phyloP scores from a whole-genome alignment of 2,113 vertebrate species.

The Sceloporus undulatus region DNA sequence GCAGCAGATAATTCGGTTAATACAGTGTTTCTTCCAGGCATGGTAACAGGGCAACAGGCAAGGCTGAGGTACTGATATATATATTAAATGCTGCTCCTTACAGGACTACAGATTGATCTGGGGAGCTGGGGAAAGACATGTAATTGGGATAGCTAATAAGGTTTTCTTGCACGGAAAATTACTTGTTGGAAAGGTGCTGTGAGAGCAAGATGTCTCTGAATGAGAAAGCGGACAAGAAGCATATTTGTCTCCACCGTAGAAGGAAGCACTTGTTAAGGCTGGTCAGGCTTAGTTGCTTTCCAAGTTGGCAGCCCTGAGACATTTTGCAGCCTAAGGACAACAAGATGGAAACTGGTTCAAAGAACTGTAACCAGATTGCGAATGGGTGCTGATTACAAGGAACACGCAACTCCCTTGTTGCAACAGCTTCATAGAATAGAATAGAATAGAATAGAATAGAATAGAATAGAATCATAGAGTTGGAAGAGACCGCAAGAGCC shows the following conservation, averaged over 20 bases:
- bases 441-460: no score
- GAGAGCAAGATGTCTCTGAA: rapidly evolving
- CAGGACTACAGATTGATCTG: constrained; percentile 46
- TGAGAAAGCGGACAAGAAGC: not conserved
- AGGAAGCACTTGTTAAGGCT: not conserved
- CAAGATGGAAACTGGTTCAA: no score
- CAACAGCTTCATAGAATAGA: no score
- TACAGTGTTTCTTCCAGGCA: constrained; percentile 59
- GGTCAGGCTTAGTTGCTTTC: no score
- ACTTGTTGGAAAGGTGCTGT: not conserved
- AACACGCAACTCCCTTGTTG: no score
- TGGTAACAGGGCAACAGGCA: constrained; percentile 62
- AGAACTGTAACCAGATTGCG: no score
- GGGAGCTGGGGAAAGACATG: constrained; percentile 1
- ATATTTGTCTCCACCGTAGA: not conserved
- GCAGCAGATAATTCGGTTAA: constrained; percentile 49
- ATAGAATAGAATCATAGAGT: no score
- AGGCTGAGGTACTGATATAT: constrained; percentile 7
- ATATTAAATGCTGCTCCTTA: not conserved
- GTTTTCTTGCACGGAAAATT: not conserved
- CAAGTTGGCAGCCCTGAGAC: no score
- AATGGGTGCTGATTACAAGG: no score
- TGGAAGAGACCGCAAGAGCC: no score
- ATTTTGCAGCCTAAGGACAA: no score
- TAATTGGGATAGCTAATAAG: not conserved